phyloP scores from a whole-genome alignment of 2,888 invertebrate species.

The Cylloceria caligata region DNA sequence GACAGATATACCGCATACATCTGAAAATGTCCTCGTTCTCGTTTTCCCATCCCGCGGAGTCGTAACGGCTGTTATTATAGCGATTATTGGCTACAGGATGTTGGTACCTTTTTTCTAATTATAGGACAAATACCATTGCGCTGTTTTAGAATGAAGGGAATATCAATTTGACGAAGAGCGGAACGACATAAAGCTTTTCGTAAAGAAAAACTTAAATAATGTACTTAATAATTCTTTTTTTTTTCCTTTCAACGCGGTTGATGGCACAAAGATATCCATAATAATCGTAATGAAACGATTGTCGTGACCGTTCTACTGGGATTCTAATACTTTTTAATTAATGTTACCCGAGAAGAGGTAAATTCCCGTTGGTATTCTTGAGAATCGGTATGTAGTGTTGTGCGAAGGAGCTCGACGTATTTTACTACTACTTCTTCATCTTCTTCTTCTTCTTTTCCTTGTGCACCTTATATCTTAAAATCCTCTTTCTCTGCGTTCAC shows the following conservation, averaged over 20 bases:
- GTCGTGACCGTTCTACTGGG: slow-evolving; percentile 22
- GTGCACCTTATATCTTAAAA: neutral
- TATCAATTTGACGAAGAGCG: neutral
- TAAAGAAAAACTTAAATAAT: neutral
- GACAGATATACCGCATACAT: slow-evolving; percentile 1
- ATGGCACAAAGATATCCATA: neutral
- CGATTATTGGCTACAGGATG: slow-evolving; percentile 29
- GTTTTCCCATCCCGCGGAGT: neutral
- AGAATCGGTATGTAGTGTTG: slow-evolving; percentile 33
- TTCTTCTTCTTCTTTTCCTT: slow-evolving; percentile 11
- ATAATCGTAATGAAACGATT: slow-evolving; percentile 31
- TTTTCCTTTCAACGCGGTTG: neutral
- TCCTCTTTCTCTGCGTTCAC: neutral
- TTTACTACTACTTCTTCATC: neutral
- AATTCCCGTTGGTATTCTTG: slow-evolving; percentile 47
- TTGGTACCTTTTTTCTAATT: neutral
- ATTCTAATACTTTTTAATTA: slow-evolving; percentile 67
- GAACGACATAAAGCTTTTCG: neutral
- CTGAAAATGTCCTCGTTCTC: slow-evolving; percentile 9
- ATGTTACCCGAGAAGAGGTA: slow-evolving; percentile 42
- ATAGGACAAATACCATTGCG: neutral
- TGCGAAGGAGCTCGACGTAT: slow-evolving; percentile 29
- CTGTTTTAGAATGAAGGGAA: neutral
- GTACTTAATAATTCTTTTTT: neutral
- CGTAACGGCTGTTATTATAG: slow-evolving; percentile 3